phyloP scores from a whole-genome alignment of 1,140 invertebrate species.

The Luehdorfia chinensis region DNA sequence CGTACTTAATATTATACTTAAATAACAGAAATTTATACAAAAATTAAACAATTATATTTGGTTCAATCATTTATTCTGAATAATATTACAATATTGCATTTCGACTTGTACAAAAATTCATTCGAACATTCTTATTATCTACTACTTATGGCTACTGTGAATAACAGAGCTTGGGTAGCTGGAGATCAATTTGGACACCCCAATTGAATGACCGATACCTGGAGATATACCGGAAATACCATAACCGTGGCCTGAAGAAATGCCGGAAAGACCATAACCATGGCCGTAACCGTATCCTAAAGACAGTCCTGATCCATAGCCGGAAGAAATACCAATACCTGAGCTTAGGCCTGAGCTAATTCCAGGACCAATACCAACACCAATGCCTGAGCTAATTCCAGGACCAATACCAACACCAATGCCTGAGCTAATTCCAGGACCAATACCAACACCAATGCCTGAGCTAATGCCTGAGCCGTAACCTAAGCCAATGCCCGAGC shows the following conservation, averaged over 20 bases:
- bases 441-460: neutral
- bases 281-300: neutral
- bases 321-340: neutral
- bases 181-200: constrained; percentile 15
- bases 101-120: constrained; percentile 30
- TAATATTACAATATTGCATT: constrained; percentile 21
- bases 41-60: constrained; percentile 1
- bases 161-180: constrained; percentile 7
- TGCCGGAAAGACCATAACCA: constrained; percentile 15
- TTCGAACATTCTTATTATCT: constrained; percentile 16
- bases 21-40: too few species aligned
- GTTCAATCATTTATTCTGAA: constrained; percentile 27
- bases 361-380: neutral
- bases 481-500: constrained; percentile 1
- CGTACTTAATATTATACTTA: too few species aligned
- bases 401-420: neutral
- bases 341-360: neutral
- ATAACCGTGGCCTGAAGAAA: constrained; percentile 14
- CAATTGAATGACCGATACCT: constrained; percentile 21
- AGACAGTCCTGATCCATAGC: neutral
- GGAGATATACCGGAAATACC: constrained; percentile 14
- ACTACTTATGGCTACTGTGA: constrained; percentile 33
- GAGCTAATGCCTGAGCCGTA: neutral
- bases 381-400: constrained; percentile 9
- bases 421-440: constrained; percentile 2